These are phyloP conservation scores for Ciconia nigra DNA, from an alignment of 2,797 vertebrate genomes.

Conservation along the genomic window DNA sequence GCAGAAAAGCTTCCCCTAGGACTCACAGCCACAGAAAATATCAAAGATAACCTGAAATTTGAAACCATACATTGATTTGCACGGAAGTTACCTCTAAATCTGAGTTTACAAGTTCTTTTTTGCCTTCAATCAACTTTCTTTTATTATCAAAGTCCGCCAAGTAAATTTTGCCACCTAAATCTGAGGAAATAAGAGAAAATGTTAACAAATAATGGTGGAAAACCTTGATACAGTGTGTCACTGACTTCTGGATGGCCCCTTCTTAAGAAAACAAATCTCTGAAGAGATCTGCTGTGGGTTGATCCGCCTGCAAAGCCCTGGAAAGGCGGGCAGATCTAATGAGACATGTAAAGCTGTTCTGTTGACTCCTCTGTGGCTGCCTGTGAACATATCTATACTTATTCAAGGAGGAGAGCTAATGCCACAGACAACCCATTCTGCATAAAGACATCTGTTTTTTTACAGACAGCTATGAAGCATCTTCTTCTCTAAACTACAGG, in stretches of 20 bases:
- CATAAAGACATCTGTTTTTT: not conserved
- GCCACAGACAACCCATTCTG: not conserved
- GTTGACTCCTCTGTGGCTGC: not conserved
- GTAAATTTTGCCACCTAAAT: conserved; percentile 52
- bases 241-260: not conserved
- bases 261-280: not conserved
- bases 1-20: not conserved
- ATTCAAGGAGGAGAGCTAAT: not conserved
- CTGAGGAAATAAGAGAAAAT: conserved; percentile 33
- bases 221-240: not conserved
- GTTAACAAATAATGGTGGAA: not conserved
- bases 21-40: not conserved
- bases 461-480: not conserved
- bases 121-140: not conserved
- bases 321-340: not conserved
- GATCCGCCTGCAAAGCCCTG: not conserved
- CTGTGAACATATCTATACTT: not conserved
- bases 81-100: conserved; percentile 69
- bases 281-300: not conserved
- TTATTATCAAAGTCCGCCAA: conserved; percentile 73
- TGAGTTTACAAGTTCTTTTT: not conserved
- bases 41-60: not conserved
- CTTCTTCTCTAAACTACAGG: not conserved
- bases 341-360: not conserved
- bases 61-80: fast-evolving